Evolutionary conservation across 2,888 invertebrate genomes (phyloP).

Genomic region (Drosophila mimetica): DNA sequence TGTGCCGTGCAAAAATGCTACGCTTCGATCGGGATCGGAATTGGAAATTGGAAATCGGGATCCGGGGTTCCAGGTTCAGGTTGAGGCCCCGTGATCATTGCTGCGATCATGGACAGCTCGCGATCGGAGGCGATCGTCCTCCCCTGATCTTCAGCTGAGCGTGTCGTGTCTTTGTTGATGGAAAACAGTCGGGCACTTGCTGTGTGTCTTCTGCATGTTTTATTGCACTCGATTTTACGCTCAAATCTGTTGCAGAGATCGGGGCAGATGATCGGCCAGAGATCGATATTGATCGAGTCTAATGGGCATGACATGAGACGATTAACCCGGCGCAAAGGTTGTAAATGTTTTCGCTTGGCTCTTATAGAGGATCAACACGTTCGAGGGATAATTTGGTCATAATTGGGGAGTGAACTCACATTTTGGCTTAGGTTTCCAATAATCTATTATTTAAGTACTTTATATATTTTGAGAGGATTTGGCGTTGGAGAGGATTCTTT

Average conservation of each 20-base stretch:
- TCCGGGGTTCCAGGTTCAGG: conserved; percentile 14
- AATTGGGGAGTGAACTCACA: conserved; percentile 13
- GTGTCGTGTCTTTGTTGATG: conserved; percentile 61
- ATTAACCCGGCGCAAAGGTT: conserved; percentile 52
- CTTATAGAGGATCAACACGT: conserved; percentile 38
- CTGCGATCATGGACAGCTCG: conserved; percentile 70
- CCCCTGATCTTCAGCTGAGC: conserved; percentile 40
- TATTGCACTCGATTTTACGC: conserved; percentile 79
- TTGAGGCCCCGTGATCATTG: conserved; percentile 56
- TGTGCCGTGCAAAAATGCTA: conserved; percentile 67
- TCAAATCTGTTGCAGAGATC: conserved; percentile 42
- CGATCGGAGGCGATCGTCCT: conserved; percentile 34
- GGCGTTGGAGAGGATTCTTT: too few species aligned
- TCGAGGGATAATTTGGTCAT: not conserved
- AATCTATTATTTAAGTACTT: conserved; percentile 10
- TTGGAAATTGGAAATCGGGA: conserved; percentile 25
- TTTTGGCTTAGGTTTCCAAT: not conserved
- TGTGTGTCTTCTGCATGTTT: conserved; percentile 48
- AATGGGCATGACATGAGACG: conserved; percentile 72
- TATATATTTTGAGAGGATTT: not conserved
- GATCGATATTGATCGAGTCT: conserved; percentile 38
- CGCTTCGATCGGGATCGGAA: conserved; percentile 29
- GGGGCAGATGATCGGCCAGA: conserved; percentile 33
- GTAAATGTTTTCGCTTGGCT: conserved; percentile 15
- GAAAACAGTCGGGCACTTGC: conserved; percentile 66